Evolutionary conservation across 2,888 invertebrate genomes (phyloP).

Genomic region (Shargacucullia verbasci): DNA sequence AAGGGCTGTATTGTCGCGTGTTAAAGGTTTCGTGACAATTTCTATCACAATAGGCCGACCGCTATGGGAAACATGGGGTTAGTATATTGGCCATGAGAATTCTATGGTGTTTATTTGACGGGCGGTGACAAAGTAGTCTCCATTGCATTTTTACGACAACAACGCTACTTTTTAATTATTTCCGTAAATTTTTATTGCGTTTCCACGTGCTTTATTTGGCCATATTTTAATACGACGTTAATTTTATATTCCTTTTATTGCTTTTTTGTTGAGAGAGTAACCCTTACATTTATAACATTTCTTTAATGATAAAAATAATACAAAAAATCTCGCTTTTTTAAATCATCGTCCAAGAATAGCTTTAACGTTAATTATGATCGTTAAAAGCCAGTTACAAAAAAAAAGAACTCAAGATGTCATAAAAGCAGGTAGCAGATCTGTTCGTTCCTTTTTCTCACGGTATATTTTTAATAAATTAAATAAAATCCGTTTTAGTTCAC

Average conservation of each 20-base stretch:
- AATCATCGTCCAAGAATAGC: too few species aligned
- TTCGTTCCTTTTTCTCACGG: conserved; percentile 39
- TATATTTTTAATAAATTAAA: conserved; percentile 24
- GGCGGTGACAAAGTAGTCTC: conserved; percentile 22
- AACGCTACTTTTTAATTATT: conserved; percentile 18
- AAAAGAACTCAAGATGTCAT: conserved; percentile 7
- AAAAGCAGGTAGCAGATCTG: conserved; percentile 47
- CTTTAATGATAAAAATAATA: too few species aligned
- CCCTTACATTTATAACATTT: too few species aligned
- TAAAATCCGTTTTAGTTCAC: conserved; percentile 44
- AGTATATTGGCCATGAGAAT: conserved; percentile 15
- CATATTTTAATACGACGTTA: conserved; percentile 13
- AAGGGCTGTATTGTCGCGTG: conserved; percentile 54
- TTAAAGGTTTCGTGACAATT: conserved; percentile 55
- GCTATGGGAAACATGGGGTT: conserved; percentile 21
- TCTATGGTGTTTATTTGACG: conserved; percentile 29
- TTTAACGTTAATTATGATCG: too few species aligned
- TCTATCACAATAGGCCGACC: conserved; percentile 43
- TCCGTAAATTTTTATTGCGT: conserved; percentile 7
- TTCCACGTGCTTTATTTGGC: conserved; percentile 8
- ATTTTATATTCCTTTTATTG: too few species aligned
- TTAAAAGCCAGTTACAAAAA: background rate
- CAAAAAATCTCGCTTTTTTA: too few species aligned
- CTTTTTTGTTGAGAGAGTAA: background rate
- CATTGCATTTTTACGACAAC: conserved; percentile 14